Evolutionary conservation across 2,797 vertebrate genomes (phyloP), one percentile per base, ranked within the genome.

Genomic region (Euthynnus affinis): DNA sequence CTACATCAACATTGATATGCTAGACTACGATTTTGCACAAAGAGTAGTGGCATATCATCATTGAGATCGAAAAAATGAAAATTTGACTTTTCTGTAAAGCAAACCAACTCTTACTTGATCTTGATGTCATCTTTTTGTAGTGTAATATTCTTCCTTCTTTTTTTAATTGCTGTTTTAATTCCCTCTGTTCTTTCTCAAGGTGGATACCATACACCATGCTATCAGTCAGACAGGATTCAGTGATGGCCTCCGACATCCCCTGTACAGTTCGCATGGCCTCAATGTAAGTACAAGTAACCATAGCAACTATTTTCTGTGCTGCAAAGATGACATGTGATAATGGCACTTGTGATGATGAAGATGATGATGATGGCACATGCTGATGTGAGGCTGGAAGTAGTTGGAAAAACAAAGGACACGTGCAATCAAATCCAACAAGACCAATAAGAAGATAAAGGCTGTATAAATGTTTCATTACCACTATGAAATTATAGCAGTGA

Each of bases 171-270:
- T 61, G n/a, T 22, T 9, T 57, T n/a, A 68, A 51, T 60, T 34
- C 44, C 18, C 46, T 59, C 55, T 69, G 59, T 44, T 90, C 85
- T 92, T 84, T 78, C 88, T 92, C 86, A 90, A 97, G 96, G 96
- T 96, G 95, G 96, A 96, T 96, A 96, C 96, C 94, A 96, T 95
- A 94, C 96, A 95, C 95, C 96, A 96, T 96, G 95, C 96, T 96
- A 96, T 96, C 95, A 96, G 96, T 96, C 96, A 96, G 96, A 96
- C 96, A 95, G 96, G 95, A 95, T 97, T 96, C 96, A 97, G 92
- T 95, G 96, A 97, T 84, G 94, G 94, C 89, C 92, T 96, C 89
- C 95, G 96, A 94, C 96, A 96, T 90, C 94, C 96, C 76, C 95
- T 96, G 93, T 96, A 96, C 90, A 96, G 95, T 95, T 96, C 96